Conservation (phyloP, 2,113 vertebrate species). For the Pachyramphus minor region DNA sequence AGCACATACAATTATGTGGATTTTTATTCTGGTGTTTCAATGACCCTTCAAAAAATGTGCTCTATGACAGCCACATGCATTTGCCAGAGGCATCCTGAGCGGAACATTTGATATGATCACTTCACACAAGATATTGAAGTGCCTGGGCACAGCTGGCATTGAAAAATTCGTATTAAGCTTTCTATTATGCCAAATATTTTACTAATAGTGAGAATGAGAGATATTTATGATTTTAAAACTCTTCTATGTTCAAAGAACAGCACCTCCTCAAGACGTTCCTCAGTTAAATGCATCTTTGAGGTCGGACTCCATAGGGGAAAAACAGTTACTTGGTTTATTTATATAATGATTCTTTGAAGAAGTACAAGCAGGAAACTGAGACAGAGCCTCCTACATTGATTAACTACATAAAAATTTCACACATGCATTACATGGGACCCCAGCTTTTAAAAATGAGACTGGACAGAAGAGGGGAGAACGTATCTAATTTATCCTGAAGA, state of each 20-base stretch:
- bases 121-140: neutral
- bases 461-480: neutral
- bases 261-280: neutral
- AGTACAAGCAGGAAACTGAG: neutral
- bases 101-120: neutral
- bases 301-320: neutral
- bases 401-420: neutral
- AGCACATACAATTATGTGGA: neutral
- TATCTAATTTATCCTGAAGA: neutral
- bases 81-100: neutral
- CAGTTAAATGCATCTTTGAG: neutral
- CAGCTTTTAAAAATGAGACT: neutral
- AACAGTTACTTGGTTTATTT: neutral
- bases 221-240: neutral
- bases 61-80: neutral
- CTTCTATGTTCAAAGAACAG: neutral
- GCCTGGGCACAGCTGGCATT: neutral
- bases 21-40: neutral
- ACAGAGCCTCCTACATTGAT: fast-evolving
- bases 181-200: neutral
- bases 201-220: neutral
- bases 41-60: neutral
- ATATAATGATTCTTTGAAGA: neutral
- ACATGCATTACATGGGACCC: neutral
- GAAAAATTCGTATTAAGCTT: neutral